Evolutionary conservation across 2,888 invertebrate species (phyloP), one percentile per base, ranked within the genome.

Genomic region (Meghimatium bilineatum): DNA sequence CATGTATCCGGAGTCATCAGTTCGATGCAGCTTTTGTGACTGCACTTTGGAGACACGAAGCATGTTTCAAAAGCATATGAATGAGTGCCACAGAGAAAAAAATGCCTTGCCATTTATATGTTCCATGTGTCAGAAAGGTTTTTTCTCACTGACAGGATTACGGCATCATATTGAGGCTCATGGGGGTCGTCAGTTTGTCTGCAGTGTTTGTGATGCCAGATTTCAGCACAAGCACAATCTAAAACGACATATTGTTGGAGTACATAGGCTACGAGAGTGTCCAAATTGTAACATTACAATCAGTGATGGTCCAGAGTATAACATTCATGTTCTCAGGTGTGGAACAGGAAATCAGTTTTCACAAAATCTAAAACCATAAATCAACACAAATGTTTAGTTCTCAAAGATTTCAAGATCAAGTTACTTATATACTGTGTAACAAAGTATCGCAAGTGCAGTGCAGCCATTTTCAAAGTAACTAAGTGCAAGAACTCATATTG

Each of bases 151-250:
- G 52, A 80, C 84, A 29, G 84, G 84, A 56, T 66, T 84, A 6
- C 36, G 69, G 29, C 84, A 80, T 63, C 84, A 84, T 36, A 80
- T 80, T 32, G 84, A 84, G 34, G 84, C 80, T 34, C 84, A 84
- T n/a, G 72, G 63, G 44, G 84, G 80, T 17, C 60, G 80, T 5
- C 74, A 75, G 49, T 84, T 84, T 76, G 76, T 67, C 3, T 84
- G 84, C 67, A 44, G 52, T 26, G 36, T 80, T 26, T 84, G 84
- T 76, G 84, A 76, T 84, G 66, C 80, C 20, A 80, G 67, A 36
- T 84, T 84, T 67, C 80, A 84, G 52, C 74, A 80, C n/a, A 84
- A 84, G 56, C 84, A 84, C 67, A 80, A 84, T 56, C 66, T 84
- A 36, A 80, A 84, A 38, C 36, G 84, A 20, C 84, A 84, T 56